Evolutionary conservation across 2,113 vertebrate genomes (phyloP).

Genomic region (Zapus hudsonius): DNA sequence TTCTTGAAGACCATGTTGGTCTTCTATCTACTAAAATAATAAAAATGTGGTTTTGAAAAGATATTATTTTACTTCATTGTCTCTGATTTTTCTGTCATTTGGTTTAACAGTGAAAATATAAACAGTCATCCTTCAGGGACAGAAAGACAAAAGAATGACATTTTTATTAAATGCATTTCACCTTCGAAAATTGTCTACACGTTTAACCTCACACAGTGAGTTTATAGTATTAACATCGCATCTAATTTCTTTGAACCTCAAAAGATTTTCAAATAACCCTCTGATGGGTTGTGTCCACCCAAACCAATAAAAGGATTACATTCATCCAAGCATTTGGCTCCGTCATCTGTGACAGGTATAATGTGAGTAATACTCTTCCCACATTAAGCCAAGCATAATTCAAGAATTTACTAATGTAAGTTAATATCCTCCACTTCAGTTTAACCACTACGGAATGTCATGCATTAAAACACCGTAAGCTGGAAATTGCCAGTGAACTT

Average conservation of each 20-base stretch:
- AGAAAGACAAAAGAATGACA: slow-evolving; percentile 4
- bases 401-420: slow-evolving; percentile 57
- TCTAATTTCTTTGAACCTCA: slow-evolving; percentile 35
- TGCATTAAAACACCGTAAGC: slow-evolving; percentile 30
- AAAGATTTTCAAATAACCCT: slow-evolving; percentile 57
- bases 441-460: slow-evolving; percentile 60
- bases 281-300: slow-evolving; percentile 21
- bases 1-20: neutral
- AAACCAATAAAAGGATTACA: slow-evolving; percentile 56
- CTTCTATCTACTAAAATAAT: neutral
- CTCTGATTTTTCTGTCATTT: slow-evolving; percentile 11
- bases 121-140: slow-evolving; percentile 46
- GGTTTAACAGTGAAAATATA: slow-evolving; percentile 51
- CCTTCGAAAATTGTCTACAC: slow-evolving; percentile 48
- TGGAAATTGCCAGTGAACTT: slow-evolving; percentile 63
- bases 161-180: slow-evolving; percentile 34
- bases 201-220: slow-evolving; percentile 1
- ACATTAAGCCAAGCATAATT: slow-evolving; percentile 74
- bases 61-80: slow-evolving; percentile 52
- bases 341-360: slow-evolving; percentile 64
- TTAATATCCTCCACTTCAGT: slow-evolving; percentile 68
- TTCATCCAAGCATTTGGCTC: slow-evolving; percentile 12
- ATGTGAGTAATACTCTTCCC: slow-evolving; percentile 36
- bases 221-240: slow-evolving; percentile 39
- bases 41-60: slow-evolving; percentile 29